Conservation (phyloP, 1,140 invertebrate species). For the Diorhabda carinulata region DNA sequence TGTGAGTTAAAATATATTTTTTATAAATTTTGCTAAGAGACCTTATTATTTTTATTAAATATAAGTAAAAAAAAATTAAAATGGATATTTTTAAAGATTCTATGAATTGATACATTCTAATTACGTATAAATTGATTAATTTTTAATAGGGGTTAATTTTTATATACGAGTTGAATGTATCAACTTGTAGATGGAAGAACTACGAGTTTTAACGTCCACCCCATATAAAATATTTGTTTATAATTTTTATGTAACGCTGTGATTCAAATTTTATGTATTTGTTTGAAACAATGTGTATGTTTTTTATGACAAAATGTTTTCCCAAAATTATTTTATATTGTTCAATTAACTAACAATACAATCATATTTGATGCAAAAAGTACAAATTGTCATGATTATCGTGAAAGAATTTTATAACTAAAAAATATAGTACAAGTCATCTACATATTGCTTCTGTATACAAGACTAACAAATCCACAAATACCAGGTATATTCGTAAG, state of each 20-base stretch:
- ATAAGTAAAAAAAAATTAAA: not conserved
- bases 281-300: slow-evolving; percentile 37
- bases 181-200: too few species aligned
- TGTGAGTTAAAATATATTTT: not conserved
- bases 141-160: too few species aligned
- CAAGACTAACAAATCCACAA: not conserved
- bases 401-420: slow-evolving; percentile 15
- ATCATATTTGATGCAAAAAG: slow-evolving; percentile 15
- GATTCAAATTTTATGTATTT: slow-evolving; percentile 40
- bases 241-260: slow-evolving; percentile 28
- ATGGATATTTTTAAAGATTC: not conserved
- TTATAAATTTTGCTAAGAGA: not conserved
- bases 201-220: slow-evolving; percentile 3
- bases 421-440: slow-evolving; percentile 1
- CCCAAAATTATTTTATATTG: slow-evolving; percentile 4
- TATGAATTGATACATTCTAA: slow-evolving; percentile 20
- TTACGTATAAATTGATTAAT: slow-evolving; percentile 24
- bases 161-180: too few species aligned
- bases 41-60: not conserved
- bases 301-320: slow-evolving; percentile 5
- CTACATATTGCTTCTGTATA: not conserved
- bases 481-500: too few species aligned
- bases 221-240: slow-evolving; percentile 24
- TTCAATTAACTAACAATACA: slow-evolving; percentile 9
- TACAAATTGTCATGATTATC: slow-evolving; percentile 21